A percentile compares a stretch with the other conserved stretches of the same genome.
Conservation (phyloP, 2,797 vertebrate species). For the Gymnopithys bicolor region DNA sequence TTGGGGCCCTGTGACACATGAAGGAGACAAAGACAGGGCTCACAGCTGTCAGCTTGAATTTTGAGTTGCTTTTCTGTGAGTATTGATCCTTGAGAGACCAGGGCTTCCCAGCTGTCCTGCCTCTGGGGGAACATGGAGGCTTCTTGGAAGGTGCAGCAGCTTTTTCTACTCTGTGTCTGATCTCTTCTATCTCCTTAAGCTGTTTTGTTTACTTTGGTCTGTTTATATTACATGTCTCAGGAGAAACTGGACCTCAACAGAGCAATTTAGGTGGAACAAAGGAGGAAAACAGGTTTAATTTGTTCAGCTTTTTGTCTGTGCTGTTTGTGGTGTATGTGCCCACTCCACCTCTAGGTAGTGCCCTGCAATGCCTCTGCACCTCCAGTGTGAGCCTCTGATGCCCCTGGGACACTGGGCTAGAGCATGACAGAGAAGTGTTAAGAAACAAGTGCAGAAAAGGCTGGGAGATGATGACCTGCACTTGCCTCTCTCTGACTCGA, state of each 20-base stretch:
- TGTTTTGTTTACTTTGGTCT: not conserved
- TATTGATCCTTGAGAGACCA: not conserved
- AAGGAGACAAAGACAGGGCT: slow-evolving; percentile 34
- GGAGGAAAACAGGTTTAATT: not conserved
- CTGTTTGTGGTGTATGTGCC: not conserved
- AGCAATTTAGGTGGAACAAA: not conserved
- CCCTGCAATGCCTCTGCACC: not conserved
- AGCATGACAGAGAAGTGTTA: not conserved
- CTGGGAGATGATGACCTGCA: not conserved
- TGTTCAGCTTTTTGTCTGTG: not conserved
- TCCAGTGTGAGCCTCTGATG: not conserved
- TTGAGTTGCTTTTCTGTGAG: not conserved
- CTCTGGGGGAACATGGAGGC: rapidly evolving
- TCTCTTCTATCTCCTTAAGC: not conserved
- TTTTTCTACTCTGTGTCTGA: not conserved
- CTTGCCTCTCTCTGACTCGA: not conserved
- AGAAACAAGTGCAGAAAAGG: not conserved
- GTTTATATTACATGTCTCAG: not conserved
- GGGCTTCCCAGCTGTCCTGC: not conserved
- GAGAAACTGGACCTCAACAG: not conserved
- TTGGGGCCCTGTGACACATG: not conserved
- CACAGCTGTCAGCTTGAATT: not conserved
- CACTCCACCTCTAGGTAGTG: not conserved
- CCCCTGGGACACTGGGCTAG: not conserved
- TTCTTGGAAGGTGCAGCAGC: not conserved